phyloP scores from a whole-genome alignment of 1,140 invertebrate species.

The Cherax quadricarinatus region DNA sequence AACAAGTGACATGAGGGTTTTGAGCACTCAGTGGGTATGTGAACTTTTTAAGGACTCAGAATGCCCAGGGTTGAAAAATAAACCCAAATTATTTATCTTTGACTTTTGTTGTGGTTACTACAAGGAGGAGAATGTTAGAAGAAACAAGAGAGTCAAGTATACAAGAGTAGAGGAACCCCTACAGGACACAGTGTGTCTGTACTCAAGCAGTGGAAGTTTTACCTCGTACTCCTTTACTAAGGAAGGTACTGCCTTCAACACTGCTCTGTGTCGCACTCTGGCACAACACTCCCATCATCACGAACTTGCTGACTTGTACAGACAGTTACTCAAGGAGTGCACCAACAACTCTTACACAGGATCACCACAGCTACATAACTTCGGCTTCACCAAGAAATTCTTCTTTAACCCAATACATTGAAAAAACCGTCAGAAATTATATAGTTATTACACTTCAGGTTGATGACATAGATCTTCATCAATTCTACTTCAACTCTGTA shows the following conservation, averaged over 20 bases:
- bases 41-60: background rate
- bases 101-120: constrained; percentile 4
- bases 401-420: no score
- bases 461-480: no score
- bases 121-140: background rate
- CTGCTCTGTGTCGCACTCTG: constrained; percentile 14
- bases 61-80: no score
- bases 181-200: constrained; percentile 32
- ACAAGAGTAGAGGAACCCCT: constrained; percentile 49
- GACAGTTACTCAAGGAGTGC: constrained; percentile 33
- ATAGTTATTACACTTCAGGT: no score
- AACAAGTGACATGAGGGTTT: constrained; percentile 19
- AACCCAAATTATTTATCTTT: no score
- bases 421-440: no score
- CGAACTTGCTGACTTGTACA: constrained; percentile 27
- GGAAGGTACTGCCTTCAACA: constrained; percentile 29
- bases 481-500: no score
- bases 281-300: background rate
- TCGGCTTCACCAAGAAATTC: constrained; percentile 25
- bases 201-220: constrained; percentile 10
- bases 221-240: background rate
- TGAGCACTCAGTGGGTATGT: constrained; percentile 22
- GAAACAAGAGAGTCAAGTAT: background rate
- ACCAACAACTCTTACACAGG: background rate
- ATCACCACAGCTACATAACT: constrained; percentile 15